Conservation (phyloP, 2,797 vertebrate species). For the Otolemur crassicaudatus region DNA sequence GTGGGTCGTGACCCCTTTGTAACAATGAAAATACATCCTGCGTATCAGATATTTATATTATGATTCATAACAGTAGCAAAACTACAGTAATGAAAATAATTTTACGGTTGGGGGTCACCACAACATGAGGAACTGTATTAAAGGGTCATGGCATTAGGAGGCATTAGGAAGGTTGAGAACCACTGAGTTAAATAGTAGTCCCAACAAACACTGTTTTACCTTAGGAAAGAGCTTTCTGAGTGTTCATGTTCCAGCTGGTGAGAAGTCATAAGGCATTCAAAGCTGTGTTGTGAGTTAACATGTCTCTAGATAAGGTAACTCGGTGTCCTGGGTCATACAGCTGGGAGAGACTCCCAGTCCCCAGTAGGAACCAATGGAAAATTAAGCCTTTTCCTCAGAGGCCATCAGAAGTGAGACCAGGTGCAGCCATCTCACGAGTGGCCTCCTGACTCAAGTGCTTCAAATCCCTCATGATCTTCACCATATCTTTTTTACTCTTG, state of each 20-base stretch:
- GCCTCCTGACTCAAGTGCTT: not conserved
- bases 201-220: not conserved
- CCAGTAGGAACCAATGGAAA: not conserved
- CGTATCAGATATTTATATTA: no score
- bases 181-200: not conserved
- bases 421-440: not conserved
- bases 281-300: not conserved
- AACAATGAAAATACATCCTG: no score
- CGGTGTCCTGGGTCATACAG: not conserved
- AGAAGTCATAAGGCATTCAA: slow-evolving; percentile 15
- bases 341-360: not conserved
- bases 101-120: no score
- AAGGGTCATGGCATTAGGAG: no score
- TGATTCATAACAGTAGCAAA: no score
- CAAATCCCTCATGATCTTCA: not conserved
- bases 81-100: no score
- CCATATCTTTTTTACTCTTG: not conserved
- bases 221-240: not conserved
- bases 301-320: not conserved
- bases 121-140: no score
- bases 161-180: no score
- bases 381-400: not conserved
- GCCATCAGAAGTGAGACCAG: not conserved
- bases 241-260: not conserved
- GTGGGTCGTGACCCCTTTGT: no score